Evolutionary conservation across 2,797 vertebrate species (phyloP), one percentile per base, ranked within the genome.

Genomic region (Diglossa cyanea): DNA sequence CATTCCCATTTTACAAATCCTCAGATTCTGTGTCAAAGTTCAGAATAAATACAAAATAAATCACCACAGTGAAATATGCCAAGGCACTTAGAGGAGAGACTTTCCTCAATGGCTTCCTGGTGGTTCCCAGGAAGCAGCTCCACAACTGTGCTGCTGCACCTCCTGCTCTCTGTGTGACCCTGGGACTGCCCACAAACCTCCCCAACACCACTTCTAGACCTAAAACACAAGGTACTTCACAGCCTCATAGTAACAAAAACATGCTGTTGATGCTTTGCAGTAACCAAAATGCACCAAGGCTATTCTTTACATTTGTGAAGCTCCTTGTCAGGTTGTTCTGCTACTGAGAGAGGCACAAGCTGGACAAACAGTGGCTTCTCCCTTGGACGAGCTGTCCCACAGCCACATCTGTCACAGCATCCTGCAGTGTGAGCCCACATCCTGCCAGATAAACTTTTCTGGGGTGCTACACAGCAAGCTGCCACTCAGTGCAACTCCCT

Each of bases 71-170:
- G 33, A 31, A 51, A 42, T 8, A 37, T 1, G 4, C 5, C 21
- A 31, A 37, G 19, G 42, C 25, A 53, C 14, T 26, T 73, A 5
- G 51, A 68, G 24, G 39, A 70, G 10, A 4, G 19, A 42, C 26
- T 40, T 54, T 67, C 21, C n/a, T 62, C 5, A 51, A 23, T 1
- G 12, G 35, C 9, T 42, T 47, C 67, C 31, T 1, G 0, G 6
- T 24, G 11, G 14, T 7, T 24, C 5, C 25, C 7, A 48, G 42
- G 51, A 30, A 84, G 42, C 42, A 55, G 35, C 50, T 26, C 8
- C 37, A 37, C 3, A 0, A 0, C 21, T 28, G 9, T 7, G 9
- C 23, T 12, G 30, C 57, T 62, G 18, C 17, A 1, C 33, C 25
- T 47, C 39, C 6, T 10, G 18, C 28, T 54, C 35, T 37, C 62